phyloP scores from a whole-genome alignment of 2,797 vertebrate genomes.

The Oryzias dopingdopingensis region DNA sequence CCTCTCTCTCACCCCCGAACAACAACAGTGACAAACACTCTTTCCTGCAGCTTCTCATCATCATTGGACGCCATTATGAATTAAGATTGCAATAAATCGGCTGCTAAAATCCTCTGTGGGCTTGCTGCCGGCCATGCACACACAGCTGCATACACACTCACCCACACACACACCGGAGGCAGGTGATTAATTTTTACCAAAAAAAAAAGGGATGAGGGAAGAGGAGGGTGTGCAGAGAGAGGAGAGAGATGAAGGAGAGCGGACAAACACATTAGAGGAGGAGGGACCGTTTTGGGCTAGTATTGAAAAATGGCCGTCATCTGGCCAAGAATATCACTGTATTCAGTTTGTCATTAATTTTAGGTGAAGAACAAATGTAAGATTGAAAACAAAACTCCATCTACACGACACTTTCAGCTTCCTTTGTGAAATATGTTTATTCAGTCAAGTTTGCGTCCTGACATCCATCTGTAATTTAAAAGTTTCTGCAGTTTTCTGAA shows the following conservation, averaged over 20 bases:
- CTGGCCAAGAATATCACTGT: slow-evolving; percentile 63
- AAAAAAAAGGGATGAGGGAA: slow-evolving; percentile 57
- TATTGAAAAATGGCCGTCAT: slow-evolving; percentile 69
- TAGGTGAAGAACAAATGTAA: slow-evolving; percentile 39
- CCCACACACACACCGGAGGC: slow-evolving; percentile 48
- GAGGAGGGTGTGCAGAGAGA: slow-evolving; percentile 29
- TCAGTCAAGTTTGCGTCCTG: too few relatives aligned
- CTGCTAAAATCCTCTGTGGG: slow-evolving; percentile 67
- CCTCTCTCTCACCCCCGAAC: slow-evolving; percentile 48
- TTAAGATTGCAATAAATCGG: slow-evolving; percentile 82
- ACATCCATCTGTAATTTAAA: too few relatives aligned
- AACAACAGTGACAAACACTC: slow-evolving; percentile 53
- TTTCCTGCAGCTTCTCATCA: slow-evolving; percentile 71
- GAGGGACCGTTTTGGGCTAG: slow-evolving; percentile 41
- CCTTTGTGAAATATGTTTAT: too few relatives aligned
- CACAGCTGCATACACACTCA: slow-evolving; percentile 56
- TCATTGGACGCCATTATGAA: slow-evolving; percentile 77
- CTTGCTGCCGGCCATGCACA: slow-evolving; percentile 62
- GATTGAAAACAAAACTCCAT: slow-evolving; percentile 6
- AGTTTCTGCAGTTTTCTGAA: too few relatives aligned
- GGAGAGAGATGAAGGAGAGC: slow-evolving; percentile 53
- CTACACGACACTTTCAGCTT: background rate
- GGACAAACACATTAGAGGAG: slow-evolving; percentile 29
- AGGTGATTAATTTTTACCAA: slow-evolving; percentile 71
- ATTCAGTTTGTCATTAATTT: slow-evolving; percentile 60